These are phyloP conservation scores for Hymenopus coronatus DNA, from an alignment of 2,888 invertebrate species.

Conservation along the genomic window DNA sequence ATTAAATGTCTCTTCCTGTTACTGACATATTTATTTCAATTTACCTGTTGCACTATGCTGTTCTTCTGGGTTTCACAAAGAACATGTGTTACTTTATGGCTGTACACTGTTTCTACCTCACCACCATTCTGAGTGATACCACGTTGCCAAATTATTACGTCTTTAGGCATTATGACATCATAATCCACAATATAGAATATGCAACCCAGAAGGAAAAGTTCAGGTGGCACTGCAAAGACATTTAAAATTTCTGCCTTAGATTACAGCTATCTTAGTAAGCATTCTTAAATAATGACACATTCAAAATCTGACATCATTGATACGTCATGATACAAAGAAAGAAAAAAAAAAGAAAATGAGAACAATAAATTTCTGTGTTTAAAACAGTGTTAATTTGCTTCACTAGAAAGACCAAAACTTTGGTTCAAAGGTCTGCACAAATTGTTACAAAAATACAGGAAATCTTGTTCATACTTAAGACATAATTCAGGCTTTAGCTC, in stretches of 20 bases:
- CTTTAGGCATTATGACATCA: slow-evolving; percentile 57
- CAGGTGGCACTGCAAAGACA: slow-evolving; percentile 63
- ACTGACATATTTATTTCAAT: slow-evolving; percentile 58
- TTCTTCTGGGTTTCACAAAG: slow-evolving; percentile 88
- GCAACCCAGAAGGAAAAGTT: slow-evolving; percentile 88
- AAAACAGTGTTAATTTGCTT: too few relatives aligned
- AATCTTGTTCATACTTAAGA: too few relatives aligned
- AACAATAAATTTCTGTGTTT: too few relatives aligned
- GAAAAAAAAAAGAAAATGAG: too few relatives aligned
- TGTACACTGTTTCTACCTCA: slow-evolving; percentile 81
- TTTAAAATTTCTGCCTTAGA: background rate
- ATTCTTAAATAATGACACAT: too few relatives aligned
- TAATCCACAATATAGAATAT: slow-evolving; percentile 88
- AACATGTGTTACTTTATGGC: slow-evolving; percentile 85
- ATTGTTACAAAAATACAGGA: too few relatives aligned
- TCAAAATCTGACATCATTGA: too few relatives aligned
- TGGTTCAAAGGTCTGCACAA: too few relatives aligned
- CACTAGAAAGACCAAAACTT: too few relatives aligned
- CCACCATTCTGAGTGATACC: slow-evolving; percentile 80
- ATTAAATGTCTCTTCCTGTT: slow-evolving; percentile 49
- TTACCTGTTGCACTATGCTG: slow-evolving; percentile 84
- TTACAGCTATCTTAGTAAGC: too few relatives aligned
- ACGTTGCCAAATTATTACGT: slow-evolving; percentile 63
- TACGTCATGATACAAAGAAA: too few relatives aligned
- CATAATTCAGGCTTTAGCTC: too few relatives aligned